Evolutionary conservation across 2,888 invertebrate species (phyloP).

Genomic region (Clunio marinus): DNA sequence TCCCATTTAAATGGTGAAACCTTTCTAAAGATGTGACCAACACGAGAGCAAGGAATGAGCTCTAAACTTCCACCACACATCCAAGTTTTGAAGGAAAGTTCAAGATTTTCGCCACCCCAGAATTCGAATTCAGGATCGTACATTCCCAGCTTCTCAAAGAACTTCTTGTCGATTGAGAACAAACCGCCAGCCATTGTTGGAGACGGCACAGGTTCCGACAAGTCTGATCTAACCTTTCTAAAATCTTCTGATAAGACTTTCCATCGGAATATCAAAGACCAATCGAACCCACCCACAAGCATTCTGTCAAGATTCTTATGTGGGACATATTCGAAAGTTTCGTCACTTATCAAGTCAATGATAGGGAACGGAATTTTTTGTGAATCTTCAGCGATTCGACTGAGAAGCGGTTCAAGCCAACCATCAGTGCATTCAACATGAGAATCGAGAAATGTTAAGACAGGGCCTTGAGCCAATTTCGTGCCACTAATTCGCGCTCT

Average conservation of each 20-base stretch:
- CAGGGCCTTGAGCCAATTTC: conserved; percentile 41
- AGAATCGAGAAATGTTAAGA: conserved; percentile 44
- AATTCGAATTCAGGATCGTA: conserved; percentile 41
- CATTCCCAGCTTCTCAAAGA: conserved; percentile 43
- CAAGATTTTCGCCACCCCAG: conserved; percentile 25
- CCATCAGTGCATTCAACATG: conserved; percentile 43
- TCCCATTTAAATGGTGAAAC: conserved; percentile 83
- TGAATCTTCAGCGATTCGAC: conserved; percentile 42
- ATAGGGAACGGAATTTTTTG: conserved; percentile 45
- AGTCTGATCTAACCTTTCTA: conserved; percentile 60
- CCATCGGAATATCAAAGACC: conserved; percentile 56
- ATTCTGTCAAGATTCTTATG: conserved; percentile 41
- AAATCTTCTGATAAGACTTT: conserved; percentile 74
- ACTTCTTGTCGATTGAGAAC: conserved; percentile 43
- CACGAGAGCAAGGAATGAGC: conserved; percentile 44
- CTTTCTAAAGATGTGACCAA: conserved; percentile 44
- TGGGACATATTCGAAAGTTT: conserved; percentile 43
- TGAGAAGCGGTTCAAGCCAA: conserved; percentile 47
- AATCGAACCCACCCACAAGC: conserved; percentile 32
- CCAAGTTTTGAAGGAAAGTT: conserved; percentile 8
- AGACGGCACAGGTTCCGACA: conserved; percentile 22
- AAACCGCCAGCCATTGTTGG: conserved; percentile 41
- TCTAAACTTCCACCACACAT: conserved; percentile 42
- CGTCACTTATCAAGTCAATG: conserved; percentile 46
- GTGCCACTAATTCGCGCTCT: conserved; percentile 43